Evolutionary conservation across 2,113 vertebrate genomes (phyloP).

Genomic region (Entelurus aequoreus): DNA sequence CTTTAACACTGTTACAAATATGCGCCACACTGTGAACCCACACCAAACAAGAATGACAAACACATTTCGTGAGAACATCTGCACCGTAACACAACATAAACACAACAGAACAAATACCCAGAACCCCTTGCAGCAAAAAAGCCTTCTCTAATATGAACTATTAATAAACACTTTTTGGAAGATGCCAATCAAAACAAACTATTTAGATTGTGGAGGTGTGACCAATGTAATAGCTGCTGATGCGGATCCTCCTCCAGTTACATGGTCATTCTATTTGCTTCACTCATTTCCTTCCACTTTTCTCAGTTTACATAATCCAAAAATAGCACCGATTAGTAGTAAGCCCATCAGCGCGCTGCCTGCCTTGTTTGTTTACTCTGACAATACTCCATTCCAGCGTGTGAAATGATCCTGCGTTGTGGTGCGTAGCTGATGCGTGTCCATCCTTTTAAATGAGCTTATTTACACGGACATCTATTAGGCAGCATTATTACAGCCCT

Average conservation of each 20-base stretch:
- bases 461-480: conserved; percentile 1
- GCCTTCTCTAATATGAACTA: no score
- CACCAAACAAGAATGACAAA: no score
- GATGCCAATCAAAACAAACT: no score
- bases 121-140: no score
- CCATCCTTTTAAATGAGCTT: not conserved
- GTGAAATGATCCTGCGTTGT: not conserved
- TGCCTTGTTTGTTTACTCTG: conserved; percentile 1
- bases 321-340: not conserved
- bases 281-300: conserved; percentile 20
- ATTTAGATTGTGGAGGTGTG: no score
- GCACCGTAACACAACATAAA: no score
- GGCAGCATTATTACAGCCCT: not conserved
- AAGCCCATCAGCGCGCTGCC: not conserved
- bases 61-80: no score
- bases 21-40: no score
- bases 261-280: conserved; percentile 22
- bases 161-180: no score
- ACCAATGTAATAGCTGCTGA: no score
- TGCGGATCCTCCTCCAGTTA: conserved; percentile 3
- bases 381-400: not conserved
- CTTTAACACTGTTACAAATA: no score
- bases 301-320: conserved; percentile 22
- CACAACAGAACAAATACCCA: no score
- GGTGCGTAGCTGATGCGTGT: not conserved